phyloP scores from a whole-genome alignment of 2,888 invertebrate genomes.

The Salpingus planirostris region DNA sequence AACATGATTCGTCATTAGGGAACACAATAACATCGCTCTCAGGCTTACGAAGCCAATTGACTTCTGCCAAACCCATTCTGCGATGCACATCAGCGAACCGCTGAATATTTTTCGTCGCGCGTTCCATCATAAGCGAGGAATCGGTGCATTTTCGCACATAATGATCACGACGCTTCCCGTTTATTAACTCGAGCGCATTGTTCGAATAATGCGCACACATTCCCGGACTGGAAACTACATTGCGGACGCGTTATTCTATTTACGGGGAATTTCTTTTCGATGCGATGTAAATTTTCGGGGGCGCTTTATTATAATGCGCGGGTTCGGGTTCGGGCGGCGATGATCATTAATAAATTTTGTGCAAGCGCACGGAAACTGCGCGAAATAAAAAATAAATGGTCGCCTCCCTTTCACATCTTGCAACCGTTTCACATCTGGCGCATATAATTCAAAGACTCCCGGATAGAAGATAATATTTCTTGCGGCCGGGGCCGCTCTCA shows the following conservation, averaged over 20 bases:
- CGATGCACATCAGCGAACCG: slow-evolving; percentile 7
- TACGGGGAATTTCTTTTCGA: too few species aligned
- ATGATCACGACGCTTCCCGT: too few species aligned
- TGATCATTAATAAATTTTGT: slow-evolving; percentile 7
- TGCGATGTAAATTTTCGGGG: slow-evolving; percentile 1
- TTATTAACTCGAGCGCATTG: too few species aligned
- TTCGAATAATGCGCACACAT: too few species aligned
- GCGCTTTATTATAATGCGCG: too few species aligned
- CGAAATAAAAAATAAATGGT: slow-evolving; percentile 10
- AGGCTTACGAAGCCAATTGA: slow-evolving; percentile 39
- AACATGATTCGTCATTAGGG: slow-evolving; percentile 39
- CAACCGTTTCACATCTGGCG: slow-evolving; percentile 32
- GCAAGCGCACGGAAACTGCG: slow-evolving; percentile 5
- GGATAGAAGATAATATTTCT: slow-evolving; percentile 38
- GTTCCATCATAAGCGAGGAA: too few species aligned
- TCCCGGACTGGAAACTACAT: too few species aligned
- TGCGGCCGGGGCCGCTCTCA: slow-evolving; percentile 33
- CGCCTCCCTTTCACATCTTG: slow-evolving; percentile 13
- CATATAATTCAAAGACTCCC: slow-evolving; percentile 37
- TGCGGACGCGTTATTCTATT: too few species aligned
- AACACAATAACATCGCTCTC: slow-evolving; percentile 32
- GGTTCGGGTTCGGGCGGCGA: not conserved
- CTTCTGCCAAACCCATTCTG: slow-evolving; percentile 27
- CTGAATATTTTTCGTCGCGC: slow-evolving; percentile 12
- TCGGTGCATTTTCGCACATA: too few species aligned